A percentile compares a stretch with the other conserved stretches of the same genome.
phyloP scores from a whole-genome alignment of 2,797 vertebrate genomes.

The Triplophysa yarkandensis region DNA sequence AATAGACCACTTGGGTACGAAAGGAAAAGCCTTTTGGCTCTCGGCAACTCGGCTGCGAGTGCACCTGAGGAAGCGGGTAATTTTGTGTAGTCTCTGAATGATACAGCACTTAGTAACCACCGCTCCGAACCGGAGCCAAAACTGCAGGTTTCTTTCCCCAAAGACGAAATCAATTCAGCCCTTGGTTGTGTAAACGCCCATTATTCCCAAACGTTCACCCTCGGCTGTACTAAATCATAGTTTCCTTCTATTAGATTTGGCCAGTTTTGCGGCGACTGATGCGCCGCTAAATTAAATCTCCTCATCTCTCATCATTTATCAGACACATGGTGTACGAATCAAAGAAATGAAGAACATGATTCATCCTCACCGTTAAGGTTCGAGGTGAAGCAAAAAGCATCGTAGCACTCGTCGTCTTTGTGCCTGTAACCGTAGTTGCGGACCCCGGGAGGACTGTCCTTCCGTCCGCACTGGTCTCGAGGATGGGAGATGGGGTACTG shows the following conservation, averaged over 20 bases:
- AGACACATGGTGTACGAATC: conserved; percentile 64
- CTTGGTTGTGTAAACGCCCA: conserved; percentile 41
- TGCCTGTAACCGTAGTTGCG: conserved; percentile 95
- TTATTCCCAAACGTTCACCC: conserved; percentile 37
- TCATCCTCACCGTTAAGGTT: conserved; percentile 85
- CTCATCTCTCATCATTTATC: conserved; percentile 44
- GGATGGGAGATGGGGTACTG: conserved; percentile 91
- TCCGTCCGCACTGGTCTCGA: conserved; percentile 86
- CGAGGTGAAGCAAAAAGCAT: conserved; percentile 96
- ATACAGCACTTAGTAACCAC: conserved; percentile 30
- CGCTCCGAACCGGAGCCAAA: conserved; percentile 22
- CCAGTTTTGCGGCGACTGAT: conserved; percentile 34
- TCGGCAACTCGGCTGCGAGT: conserved; percentile 36
- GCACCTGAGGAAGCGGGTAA: conserved; percentile 11
- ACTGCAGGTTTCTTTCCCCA: conserved; percentile 27
- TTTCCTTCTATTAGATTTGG: conserved; percentile 49
- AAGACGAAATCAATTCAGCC: conserved; percentile 41
- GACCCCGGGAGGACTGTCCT: conserved; percentile 82
- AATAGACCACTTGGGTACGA: conserved; percentile 70
- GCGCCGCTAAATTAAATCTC: conserved; percentile 43
- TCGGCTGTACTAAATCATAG: conserved; percentile 48
- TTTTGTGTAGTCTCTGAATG: conserved; percentile 34
- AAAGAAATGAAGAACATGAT: conserved; percentile 57
- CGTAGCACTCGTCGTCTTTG: conserved; percentile 89
- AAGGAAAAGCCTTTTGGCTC: conserved; percentile 52